A percentile compares a stretch with the other conserved stretches of the same genome.
Evolutionary conservation across 2,797 vertebrate genomes (phyloP).

Genomic region (Geotria australis): DNA sequence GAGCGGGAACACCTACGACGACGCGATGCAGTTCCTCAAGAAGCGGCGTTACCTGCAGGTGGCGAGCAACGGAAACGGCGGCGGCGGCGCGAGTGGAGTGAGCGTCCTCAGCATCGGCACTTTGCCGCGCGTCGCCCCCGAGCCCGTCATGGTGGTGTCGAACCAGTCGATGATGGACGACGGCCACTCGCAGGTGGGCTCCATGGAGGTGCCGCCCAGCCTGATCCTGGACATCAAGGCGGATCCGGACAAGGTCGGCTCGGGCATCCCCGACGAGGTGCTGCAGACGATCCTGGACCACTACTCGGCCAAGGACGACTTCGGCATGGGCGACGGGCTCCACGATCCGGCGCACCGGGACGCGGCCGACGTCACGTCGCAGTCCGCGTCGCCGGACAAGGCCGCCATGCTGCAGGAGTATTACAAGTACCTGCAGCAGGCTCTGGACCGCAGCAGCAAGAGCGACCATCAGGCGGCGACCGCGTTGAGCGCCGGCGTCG

Average conservation of each 20-base stretch:
- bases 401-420: conserved; percentile 75
- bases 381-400: conserved; percentile 52
- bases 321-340: conserved; percentile 35
- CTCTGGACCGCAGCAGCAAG: conserved; percentile 86
- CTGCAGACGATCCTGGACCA: conserved; percentile 90
- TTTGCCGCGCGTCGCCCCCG: not conserved
- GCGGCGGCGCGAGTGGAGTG: conserved; percentile 25
- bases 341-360: conserved; percentile 61
- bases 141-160: conserved; percentile 5
- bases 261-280: conserved; percentile 89
- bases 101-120: not conserved
- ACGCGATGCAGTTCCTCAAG: conserved; percentile 99
- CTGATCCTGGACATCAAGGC: conserved; percentile 71
- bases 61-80: conserved; percentile 49
- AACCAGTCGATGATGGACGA: conserved; percentile 71
- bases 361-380: conserved; percentile 35
- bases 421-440: conserved; percentile 92
- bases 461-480: conserved; percentile 11
- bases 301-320: conserved; percentile 63
- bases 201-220: conserved; percentile 47
- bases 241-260: conserved; percentile 71
- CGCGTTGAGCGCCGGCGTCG: no score
- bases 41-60: conserved; percentile 85
- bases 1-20: conserved; percentile 64
- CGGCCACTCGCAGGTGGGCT: conserved; percentile 43